These are phyloP conservation scores for Diogma glabrata DNA, from an alignment of 2,888 invertebrate species.

Conservation along the genomic window DNA sequence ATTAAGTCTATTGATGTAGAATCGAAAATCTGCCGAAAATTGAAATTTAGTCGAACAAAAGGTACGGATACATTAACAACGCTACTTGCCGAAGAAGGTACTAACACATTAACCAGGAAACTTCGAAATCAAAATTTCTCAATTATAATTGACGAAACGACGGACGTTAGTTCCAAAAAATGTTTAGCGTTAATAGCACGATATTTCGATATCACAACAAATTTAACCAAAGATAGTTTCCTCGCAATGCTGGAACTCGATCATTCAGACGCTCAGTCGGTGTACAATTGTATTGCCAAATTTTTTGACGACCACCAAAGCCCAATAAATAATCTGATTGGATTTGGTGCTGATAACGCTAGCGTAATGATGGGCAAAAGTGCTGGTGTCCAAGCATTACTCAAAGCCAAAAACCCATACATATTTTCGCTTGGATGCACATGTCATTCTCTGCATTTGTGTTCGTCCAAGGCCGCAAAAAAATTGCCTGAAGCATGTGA, in stretches of 20 bases:
- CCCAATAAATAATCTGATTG: not conserved
- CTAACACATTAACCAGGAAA: not conserved
- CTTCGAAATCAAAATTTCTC: not conserved
- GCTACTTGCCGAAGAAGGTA: not conserved
- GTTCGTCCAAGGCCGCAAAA: not conserved
- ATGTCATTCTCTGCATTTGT: not conserved
- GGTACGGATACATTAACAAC: not conserved
- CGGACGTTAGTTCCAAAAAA: not conserved
- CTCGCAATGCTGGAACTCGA: not conserved
- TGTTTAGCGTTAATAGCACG: not conserved
- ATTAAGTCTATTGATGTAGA: not conserved
- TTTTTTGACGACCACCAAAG: not conserved
- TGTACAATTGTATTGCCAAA: not conserved
- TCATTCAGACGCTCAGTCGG: slow-evolving; percentile 13
- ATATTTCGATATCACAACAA: not conserved
- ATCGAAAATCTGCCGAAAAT: not conserved
- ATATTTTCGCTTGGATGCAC: not conserved
- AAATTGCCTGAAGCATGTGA: slow-evolving; percentile 21
- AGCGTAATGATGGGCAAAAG: not conserved
- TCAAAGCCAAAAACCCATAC: not conserved
- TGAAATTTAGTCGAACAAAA: not conserved
- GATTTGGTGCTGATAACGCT: not conserved
- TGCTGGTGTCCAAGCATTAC: not conserved
- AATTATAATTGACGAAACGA: no score
- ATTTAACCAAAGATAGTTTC: not conserved